These are phyloP conservation scores for Autographa gamma DNA, from an alignment of 2,888 invertebrate species.

Conservation along the genomic window DNA sequence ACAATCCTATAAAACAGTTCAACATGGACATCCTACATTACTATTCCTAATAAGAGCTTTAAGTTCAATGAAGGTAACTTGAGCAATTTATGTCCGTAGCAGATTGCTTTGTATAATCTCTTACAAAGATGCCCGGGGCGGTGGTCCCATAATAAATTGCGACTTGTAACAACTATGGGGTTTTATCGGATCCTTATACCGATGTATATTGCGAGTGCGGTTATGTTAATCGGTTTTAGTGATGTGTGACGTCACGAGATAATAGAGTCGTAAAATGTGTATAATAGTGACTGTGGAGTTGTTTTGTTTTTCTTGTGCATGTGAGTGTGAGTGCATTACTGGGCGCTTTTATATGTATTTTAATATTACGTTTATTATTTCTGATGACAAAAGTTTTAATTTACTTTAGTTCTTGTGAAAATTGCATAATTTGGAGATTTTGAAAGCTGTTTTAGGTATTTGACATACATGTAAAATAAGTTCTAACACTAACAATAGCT, in stretches of 20 bases:
- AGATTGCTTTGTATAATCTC: constrained; percentile 79
- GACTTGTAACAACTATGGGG: constrained; percentile 71
- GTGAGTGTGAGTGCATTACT: too few species aligned
- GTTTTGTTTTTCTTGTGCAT: too few species aligned
- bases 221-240: constrained; percentile 23
- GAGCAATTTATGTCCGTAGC: constrained; percentile 82
- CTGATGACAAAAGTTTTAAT: too few species aligned
- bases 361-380: too few species aligned
- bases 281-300: too few species aligned
- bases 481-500: too few species aligned
- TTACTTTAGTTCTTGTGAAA: too few species aligned
- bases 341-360: too few species aligned
- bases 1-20: not conserved
- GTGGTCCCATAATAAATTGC: constrained; percentile 76
- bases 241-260: not conserved
- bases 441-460: too few species aligned
- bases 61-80: constrained; percentile 70
- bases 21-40: constrained; percentile 23
- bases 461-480: too few species aligned
- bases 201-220: constrained; percentile 32
- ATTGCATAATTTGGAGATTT: too few species aligned
- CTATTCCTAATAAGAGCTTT: constrained; percentile 73
- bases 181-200: constrained; percentile 78
- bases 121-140: constrained; percentile 60
- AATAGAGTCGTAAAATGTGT: not conserved